Conservation (phyloP, 2,797 vertebrate genomes). For the Podargus strigoides region DNA sequence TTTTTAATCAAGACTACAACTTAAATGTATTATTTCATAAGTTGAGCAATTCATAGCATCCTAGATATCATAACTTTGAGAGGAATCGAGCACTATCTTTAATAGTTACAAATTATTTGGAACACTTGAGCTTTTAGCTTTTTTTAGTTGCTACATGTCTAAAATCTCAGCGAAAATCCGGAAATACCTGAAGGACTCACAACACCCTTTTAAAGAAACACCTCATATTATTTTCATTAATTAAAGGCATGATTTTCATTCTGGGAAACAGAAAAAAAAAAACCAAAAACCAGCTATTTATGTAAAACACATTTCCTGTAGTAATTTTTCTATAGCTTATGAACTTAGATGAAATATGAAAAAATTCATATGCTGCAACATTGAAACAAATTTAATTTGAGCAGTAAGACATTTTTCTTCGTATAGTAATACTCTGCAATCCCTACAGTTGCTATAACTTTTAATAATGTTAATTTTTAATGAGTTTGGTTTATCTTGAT, state of each 20-base stretch:
- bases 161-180: neutral
- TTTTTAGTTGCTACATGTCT: neutral
- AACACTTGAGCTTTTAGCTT: neutral
- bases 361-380: neutral
- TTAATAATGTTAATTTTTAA: neutral
- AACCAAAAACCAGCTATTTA: too few species aligned
- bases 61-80: neutral
- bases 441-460: neutral
- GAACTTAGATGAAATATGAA: neutral
- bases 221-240: neutral
- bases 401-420: neutral
- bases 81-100: neutral
- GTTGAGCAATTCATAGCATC: neutral
- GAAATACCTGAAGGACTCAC: neutral
- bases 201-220: neutral
- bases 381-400: neutral
- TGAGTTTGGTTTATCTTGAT: neutral
- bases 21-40: neutral
- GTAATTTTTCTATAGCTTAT: neutral
- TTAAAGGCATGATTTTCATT: neutral
- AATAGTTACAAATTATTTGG: neutral
- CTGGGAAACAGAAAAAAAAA: fast-evolving
- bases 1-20: neutral
- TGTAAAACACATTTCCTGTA: neutral
- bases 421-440: neutral